Percentiles rank a stretch among this genome's conserved stretches.
Evolutionary conservation across 2,113 vertebrate genomes (phyloP).

Genomic region (Eublepharis macularius): DNA sequence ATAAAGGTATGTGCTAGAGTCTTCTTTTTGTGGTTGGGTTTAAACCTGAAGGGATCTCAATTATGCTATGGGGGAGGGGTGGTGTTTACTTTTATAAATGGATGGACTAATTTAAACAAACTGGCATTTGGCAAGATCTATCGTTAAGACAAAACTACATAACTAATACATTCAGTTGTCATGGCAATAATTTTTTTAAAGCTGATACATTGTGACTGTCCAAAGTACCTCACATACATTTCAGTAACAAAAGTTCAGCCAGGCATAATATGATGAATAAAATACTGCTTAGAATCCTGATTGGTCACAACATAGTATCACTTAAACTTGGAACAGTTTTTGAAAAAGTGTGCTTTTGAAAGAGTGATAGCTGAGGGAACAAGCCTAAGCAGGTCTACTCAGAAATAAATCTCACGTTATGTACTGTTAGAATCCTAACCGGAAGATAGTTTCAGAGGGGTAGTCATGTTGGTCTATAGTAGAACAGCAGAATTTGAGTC

Average conservation of each 20-base stretch:
- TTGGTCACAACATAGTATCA: background rate
- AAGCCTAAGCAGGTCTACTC: no score
- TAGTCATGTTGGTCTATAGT: no score
- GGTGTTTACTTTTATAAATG: background rate
- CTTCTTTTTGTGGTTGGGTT: background rate
- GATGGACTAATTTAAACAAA: background rate
- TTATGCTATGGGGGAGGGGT: background rate
- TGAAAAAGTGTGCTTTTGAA: background rate
- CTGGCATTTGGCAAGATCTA: background rate
- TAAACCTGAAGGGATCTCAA: background rate
- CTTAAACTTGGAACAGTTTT: background rate
- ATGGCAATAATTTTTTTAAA: no score
- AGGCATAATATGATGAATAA: no score
- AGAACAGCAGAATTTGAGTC: no score
- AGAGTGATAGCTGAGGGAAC: background rate
- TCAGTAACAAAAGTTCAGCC: no score
- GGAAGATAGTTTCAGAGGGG: no score
- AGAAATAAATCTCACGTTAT: no score
- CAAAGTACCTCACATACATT: no score
- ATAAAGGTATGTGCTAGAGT: background rate
- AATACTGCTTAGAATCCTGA: no score
- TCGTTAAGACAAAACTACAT: background rate
- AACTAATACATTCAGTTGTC: background rate
- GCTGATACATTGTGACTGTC: no score
- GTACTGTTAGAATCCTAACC: no score